A percentile compares a stretch with the other conserved stretches of the same genome.
These are phyloP conservation scores for Darevskia mixta DNA, from an alignment of 2,797 vertebrate genomes.

Conservation along the genomic window DNA sequence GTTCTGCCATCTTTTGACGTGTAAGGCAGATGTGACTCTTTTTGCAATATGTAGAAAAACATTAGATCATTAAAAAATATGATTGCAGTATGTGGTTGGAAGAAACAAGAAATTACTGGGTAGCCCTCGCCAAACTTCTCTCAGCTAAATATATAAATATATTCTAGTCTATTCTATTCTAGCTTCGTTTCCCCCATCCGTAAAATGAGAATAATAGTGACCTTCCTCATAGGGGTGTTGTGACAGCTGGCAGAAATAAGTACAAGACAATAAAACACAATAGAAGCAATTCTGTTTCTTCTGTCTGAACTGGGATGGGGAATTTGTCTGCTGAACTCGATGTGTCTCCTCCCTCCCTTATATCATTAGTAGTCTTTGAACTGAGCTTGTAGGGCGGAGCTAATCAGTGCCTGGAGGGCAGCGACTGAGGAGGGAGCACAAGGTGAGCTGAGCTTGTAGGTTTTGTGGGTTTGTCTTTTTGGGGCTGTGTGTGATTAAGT, in stretches of 20 bases:
- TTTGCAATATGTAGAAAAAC: conserved; percentile 57
- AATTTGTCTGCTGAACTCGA: no score
- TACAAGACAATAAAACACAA: not conserved
- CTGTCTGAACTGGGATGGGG: not conserved
- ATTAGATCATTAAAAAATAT: conserved; percentile 51
- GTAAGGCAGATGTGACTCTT: conserved; percentile 71
- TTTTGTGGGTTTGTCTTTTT: no score
- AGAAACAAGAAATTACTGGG: not conserved
- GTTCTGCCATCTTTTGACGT: conserved; percentile 65
- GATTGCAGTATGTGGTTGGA: no score
- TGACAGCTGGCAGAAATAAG: not conserved
- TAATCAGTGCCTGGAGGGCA: no score
- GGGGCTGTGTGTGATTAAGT: no score
- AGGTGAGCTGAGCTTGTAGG: no score
- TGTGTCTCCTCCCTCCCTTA: no score
- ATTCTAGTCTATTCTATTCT: no score
- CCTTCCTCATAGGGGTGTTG: not conserved
- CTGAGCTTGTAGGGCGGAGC: no score
- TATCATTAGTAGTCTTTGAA: no score
- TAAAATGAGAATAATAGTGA: not conserved
- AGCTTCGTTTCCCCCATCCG: not conserved
- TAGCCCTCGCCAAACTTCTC: not conserved
- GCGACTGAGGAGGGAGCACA: no score
- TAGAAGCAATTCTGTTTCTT: not conserved
- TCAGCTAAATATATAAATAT: no score